Evolutionary conservation across 1,140 invertebrate genomes (phyloP).

Genomic region (Trichomalopsis sarcophagae): DNA sequence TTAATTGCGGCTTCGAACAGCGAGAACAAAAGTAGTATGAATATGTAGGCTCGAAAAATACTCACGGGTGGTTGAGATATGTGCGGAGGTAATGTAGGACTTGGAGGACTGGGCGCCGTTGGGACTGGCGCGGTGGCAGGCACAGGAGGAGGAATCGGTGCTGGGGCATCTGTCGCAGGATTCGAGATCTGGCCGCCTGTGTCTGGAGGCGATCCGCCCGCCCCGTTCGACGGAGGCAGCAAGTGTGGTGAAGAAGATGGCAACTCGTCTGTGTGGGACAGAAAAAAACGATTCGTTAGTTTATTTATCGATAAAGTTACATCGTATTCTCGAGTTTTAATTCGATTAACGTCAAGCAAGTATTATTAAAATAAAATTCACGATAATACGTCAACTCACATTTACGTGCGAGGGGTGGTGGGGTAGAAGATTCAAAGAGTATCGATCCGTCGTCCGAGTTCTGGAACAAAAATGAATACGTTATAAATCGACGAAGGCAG

Average conservation of each 20-base stretch:
- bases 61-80: slow-evolving; percentile 74
- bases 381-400: slow-evolving; percentile 70
- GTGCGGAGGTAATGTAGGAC: slow-evolving; percentile 74
- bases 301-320: neutral
- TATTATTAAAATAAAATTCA: too few species aligned
- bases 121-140: slow-evolving; percentile 72
- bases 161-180: slow-evolving; percentile 73
- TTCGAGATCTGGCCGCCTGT: slow-evolving; percentile 74
- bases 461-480: slow-evolving; percentile 72
- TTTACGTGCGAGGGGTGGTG: slow-evolving; percentile 78
- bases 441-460: slow-evolving; percentile 85
- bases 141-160: slow-evolving; percentile 73
- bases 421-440: slow-evolving; percentile 82
- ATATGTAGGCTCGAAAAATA: slow-evolving; percentile 46
- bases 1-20: neutral
- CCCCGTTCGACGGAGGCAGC: slow-evolving; percentile 75
- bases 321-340: neutral
- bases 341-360: neutral
- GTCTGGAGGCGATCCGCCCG: slow-evolving; percentile 72
- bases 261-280: slow-evolving; percentile 69
- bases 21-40: neutral
- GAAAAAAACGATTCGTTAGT: slow-evolving; percentile 10
- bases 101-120: slow-evolving; percentile 73
- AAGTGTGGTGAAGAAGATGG: slow-evolving; percentile 75
- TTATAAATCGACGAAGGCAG: neutral